Conservation (phyloP, 1,140 invertebrate genomes). For the Pseudomyrmex flavicornis region DNA sequence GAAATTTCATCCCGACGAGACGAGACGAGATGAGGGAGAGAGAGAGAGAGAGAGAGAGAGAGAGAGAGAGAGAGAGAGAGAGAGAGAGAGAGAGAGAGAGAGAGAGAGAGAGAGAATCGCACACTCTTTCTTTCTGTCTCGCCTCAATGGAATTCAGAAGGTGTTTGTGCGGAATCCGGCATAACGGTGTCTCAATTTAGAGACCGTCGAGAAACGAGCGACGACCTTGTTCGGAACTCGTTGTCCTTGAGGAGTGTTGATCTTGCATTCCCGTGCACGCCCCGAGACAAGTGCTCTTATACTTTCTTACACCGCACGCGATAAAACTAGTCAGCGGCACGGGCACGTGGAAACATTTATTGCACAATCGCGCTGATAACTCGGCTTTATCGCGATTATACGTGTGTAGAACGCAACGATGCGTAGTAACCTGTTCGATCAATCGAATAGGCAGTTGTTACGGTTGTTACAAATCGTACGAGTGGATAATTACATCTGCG, state of each 20-base stretch:
- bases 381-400: slow-evolving; percentile 2
- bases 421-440: not conserved
- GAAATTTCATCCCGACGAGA: not conserved
- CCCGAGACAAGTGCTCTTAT: slow-evolving; percentile 16
- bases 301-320: slow-evolving; percentile 27
- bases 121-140: not conserved
- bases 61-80: not conserved
- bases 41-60: not conserved
- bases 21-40: not conserved
- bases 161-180: not conserved
- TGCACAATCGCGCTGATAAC: not conserved
- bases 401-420: not conserved
- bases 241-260: slow-evolving; percentile 57
- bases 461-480: not conserved
- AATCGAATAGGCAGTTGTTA: slow-evolving; percentile 13
- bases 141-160: slow-evolving; percentile 25
- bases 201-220: not conserved
- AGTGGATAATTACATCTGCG: slow-evolving; percentile 16
- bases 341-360: not conserved
- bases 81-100: not conserved
- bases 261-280: slow-evolving; percentile 43
- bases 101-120: not conserved
- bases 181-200: slow-evolving; percentile 14
- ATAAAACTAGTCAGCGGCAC: not conserved
- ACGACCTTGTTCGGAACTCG: slow-evolving; percentile 63